A percentile compares a stretch with the other conserved stretches of the same genome.
These are phyloP conservation scores for Anser cygnoides DNA, from an alignment of 2,113 vertebrate genomes.

Conservation along the genomic window DNA sequence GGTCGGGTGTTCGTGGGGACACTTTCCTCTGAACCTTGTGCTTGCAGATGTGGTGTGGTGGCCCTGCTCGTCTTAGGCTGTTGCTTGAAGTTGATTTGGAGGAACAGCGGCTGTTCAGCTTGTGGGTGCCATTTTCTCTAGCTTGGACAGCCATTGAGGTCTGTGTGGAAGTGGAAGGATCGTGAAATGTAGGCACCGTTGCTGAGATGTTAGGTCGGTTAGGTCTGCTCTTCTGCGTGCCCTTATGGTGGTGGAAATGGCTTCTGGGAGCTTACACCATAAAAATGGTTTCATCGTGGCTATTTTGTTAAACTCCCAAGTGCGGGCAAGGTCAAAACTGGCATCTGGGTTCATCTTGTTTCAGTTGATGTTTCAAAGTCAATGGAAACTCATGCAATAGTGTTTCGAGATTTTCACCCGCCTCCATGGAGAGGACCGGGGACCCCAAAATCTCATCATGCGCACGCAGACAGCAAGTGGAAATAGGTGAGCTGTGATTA, in stretches of 20 bases:
- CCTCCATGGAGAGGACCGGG: neutral
- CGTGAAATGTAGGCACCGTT: fast-evolving
- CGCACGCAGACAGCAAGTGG: neutral
- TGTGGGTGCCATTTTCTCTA: neutral
- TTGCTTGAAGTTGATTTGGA: fast-evolving
- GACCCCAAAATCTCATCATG: neutral
- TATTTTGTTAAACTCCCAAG: neutral
- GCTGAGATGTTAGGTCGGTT: neutral
- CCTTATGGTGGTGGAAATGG: neutral
- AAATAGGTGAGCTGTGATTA: neutral
- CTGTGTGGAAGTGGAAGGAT: neutral
- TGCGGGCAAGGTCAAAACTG: neutral
- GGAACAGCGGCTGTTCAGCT: fast-evolving
- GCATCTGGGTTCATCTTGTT: fast-evolving
- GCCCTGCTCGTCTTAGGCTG: neutral
- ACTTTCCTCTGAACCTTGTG: neutral
- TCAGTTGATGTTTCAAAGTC: neutral
- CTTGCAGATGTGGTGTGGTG: neutral
- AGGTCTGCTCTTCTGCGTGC: fast-evolving
- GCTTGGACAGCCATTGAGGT: neutral
- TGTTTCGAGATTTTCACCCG: neutral
- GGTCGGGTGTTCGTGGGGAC: fast-evolving
- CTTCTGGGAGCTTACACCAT: neutral
- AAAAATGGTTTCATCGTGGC: neutral
- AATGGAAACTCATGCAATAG: fast-evolving